Conservation (phyloP, 2,797 vertebrate genomes). For the Columba guinea region DNA sequence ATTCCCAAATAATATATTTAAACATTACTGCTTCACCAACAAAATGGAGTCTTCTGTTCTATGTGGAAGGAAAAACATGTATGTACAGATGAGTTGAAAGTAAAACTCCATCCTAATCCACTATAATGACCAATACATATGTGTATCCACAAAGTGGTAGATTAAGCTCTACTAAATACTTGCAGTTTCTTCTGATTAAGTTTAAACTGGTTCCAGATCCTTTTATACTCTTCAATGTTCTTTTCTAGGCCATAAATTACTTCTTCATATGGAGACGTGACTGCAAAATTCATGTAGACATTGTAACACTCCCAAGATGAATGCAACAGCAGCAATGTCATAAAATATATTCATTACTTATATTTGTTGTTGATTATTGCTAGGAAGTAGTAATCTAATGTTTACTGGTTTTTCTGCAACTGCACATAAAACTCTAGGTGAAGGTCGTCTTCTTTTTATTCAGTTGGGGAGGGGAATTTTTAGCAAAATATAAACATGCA, state of each 20-base stretch:
- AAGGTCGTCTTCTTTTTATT: background rate
- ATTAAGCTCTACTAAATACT: background rate
- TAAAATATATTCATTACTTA: slow-evolving; percentile 48
- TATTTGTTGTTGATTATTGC: background rate
- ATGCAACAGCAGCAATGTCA: slow-evolving; percentile 1
- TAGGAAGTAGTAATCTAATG: background rate
- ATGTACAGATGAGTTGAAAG: background rate
- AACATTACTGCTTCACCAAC: background rate
- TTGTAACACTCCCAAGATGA: background rate
- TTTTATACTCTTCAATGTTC: background rate
- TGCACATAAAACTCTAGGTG: background rate
- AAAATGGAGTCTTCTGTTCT: background rate
- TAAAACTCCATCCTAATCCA: background rate
- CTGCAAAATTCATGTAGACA: slow-evolving; percentile 29
- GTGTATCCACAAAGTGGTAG: background rate
- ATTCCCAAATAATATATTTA: background rate
- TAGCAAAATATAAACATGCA: background rate
- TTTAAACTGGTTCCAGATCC: background rate
- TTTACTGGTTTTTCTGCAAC: background rate
- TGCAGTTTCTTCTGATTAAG: background rate
- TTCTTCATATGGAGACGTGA: slow-evolving; percentile 14
- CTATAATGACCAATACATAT: background rate
- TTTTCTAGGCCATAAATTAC: slow-evolving; percentile 15
- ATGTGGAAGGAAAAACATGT: background rate
- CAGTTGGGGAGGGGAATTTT: background rate